These are phyloP conservation scores for Ahaetulla prasina DNA, from an alignment of 2,113 vertebrate species.

Conservation along the genomic window DNA sequence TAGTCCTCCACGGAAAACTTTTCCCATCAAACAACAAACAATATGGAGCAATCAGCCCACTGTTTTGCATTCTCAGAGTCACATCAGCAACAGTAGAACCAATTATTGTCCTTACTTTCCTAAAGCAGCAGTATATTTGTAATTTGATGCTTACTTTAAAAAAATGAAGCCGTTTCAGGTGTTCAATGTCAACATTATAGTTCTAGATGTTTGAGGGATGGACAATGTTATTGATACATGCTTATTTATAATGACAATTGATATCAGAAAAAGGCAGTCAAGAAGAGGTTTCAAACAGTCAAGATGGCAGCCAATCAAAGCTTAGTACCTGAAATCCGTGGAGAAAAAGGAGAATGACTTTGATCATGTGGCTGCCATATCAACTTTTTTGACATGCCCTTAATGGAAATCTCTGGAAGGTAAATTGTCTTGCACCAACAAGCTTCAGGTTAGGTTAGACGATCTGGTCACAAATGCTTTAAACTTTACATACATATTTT, in stretches of 20 bases:
- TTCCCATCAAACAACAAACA: neutral
- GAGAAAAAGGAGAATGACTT: neutral
- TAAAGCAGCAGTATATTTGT: neutral
- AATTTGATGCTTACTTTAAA: neutral
- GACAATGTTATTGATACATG: neutral
- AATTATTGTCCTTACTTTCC: neutral
- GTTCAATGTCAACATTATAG: neutral
- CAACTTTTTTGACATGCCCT: neutral
- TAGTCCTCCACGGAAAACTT: neutral
- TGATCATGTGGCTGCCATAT: neutral
- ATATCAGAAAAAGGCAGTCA: neutral
- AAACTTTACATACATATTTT: neutral
- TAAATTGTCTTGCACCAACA: neutral
- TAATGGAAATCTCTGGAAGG: neutral
- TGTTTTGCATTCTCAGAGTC: neutral
- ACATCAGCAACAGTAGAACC: neutral
- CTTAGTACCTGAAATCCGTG: neutral
- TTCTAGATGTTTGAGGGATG: neutral
- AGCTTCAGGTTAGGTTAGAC: neutral
- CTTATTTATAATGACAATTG: neutral
- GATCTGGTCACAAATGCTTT: neutral
- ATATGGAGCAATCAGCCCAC: neutral
- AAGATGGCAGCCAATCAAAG: neutral
- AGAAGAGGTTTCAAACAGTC: neutral
- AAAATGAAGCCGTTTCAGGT: neutral